Conservation (phyloP, 2,888 invertebrate genomes). For the Papilio gigon region DNA sequence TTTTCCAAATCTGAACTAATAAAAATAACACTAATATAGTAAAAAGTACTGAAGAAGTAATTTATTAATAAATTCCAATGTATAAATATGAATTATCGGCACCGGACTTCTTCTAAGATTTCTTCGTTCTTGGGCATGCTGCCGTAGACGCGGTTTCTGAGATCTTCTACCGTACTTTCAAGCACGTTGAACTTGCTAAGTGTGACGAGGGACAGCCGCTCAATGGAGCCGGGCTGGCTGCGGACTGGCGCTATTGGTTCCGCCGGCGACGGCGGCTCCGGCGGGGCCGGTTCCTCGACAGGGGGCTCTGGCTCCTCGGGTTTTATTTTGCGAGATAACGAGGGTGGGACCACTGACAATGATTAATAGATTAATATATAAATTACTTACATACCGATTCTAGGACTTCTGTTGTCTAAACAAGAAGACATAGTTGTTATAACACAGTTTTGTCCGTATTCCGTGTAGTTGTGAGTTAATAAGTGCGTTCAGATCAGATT, state of each 20-base stretch:
- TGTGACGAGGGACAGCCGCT: conserved; percentile 73
- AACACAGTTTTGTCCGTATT: background rate
- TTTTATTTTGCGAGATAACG: background rate
- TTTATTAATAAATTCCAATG: too few species aligned
- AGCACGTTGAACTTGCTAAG: conserved; percentile 72
- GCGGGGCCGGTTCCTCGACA: background rate
- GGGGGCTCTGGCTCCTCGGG: background rate
- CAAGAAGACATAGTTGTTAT: background rate
- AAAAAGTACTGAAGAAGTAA: too few species aligned
- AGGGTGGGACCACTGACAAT: background rate
- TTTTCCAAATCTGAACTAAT: background rate
- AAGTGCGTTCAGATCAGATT: background rate
- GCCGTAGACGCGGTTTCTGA: conserved; percentile 70
- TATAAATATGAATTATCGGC: conserved; percentile 20
- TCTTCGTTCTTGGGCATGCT: conserved; percentile 72
- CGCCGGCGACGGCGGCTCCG: background rate
- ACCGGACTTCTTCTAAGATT: conserved; percentile 75
- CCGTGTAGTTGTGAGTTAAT: background rate
- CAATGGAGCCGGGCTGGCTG: conserved; percentile 47
- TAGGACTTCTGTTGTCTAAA: background rate
- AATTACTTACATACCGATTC: background rate
- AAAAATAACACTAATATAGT: background rate
- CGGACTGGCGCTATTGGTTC: conserved; percentile 12
- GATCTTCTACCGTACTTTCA: conserved; percentile 64
- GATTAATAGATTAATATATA: background rate